Conservation (phyloP, 2,888 invertebrate genomes). For the Tetramorium bicarinatum region DNA sequence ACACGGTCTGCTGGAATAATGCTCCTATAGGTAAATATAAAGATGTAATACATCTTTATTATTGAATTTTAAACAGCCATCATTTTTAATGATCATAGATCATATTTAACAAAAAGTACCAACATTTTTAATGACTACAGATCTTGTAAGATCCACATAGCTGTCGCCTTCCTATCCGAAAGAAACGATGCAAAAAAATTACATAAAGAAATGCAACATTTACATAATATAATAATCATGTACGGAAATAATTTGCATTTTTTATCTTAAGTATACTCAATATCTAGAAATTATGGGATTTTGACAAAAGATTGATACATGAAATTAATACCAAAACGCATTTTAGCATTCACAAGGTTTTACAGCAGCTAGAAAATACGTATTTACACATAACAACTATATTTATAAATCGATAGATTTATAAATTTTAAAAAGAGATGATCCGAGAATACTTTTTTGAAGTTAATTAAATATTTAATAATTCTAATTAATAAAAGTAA, state of each 20-base stretch:
- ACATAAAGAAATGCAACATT: not conserved
- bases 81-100: not conserved
- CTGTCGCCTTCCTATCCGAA: not conserved
- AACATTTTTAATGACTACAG: constrained; percentile 3
- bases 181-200: constrained; percentile 3
- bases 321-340: not conserved
- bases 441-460: not conserved
- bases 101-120: not conserved
- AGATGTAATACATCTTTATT: not conserved
- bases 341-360: constrained; percentile 16
- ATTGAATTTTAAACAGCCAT: not conserved
- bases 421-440: not conserved
- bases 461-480: constrained; percentile 7
- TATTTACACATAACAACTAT: constrained; percentile 5
- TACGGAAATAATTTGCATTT: not conserved
- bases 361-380: not conserved
- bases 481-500: constrained; percentile 1
- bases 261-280: not conserved
- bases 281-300: not conserved
- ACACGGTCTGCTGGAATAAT: not conserved
- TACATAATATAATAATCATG: not conserved
- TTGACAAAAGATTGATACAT: not conserved
- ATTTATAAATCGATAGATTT: not conserved
- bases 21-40: not conserved
- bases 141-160: not conserved